A percentile compares a stretch with the other conserved stretches of the same genome.
phyloP scores from a whole-genome alignment of 2,113 vertebrate species.

The Crypturellus undulatus region DNA sequence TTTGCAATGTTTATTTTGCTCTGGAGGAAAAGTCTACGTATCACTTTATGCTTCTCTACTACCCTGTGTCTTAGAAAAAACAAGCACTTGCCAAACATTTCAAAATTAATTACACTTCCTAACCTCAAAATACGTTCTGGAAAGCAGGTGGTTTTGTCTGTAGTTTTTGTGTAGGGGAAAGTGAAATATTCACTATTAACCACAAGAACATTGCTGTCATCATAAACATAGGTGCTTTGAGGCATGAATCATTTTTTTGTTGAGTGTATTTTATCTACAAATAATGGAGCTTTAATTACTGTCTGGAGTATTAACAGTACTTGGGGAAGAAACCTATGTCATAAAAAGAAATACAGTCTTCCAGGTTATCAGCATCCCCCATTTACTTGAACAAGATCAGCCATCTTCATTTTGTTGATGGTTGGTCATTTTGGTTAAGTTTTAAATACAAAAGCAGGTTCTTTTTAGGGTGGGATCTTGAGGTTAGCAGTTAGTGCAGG shows the following conservation, averaged over 20 bases:
- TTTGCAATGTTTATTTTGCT: constrained; percentile 14
- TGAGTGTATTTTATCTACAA: not conserved
- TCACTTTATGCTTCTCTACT: not conserved
- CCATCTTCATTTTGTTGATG: not conserved
- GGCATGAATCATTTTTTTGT: not conserved
- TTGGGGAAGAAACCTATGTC: not conserved
- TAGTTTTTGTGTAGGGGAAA: not conserved
- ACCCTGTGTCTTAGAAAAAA: not conserved
- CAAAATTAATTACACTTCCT: fast-evolving
- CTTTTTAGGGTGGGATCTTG: not conserved
- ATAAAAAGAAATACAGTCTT: not conserved
- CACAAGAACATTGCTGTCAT: not conserved
- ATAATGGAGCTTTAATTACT: not conserved
- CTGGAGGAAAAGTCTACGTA: not conserved
- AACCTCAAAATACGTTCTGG: not conserved
- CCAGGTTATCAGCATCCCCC: not conserved
- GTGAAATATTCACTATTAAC: not conserved
- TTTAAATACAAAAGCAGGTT: not conserved
- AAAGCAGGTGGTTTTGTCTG: not conserved
- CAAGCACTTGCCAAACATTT: not conserved
- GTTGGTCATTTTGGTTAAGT: not conserved
- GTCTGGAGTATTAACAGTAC: not conserved
- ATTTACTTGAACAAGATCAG: not conserved
- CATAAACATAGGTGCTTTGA: not conserved
- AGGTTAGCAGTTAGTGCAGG: not conserved